Evolutionary conservation across 2,888 invertebrate genomes (phyloP).

Genomic region (Morpho achilles): DNA sequence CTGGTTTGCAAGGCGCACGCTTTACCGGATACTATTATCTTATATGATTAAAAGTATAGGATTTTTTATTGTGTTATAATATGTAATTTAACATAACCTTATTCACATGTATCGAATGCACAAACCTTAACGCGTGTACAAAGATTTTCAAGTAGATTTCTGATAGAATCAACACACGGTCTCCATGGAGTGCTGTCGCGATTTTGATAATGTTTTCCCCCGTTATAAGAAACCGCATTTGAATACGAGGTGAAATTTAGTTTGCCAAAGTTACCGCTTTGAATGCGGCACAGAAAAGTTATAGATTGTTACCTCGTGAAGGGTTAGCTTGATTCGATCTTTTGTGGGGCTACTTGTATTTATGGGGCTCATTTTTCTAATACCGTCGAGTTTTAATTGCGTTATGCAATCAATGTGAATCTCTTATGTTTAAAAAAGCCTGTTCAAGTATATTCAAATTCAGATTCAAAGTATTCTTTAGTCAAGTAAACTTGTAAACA

Average conservation of each 20-base stretch:
- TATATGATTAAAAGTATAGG: too few species aligned
- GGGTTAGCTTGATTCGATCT: constrained; percentile 44
- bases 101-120: constrained; percentile 11
- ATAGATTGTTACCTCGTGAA: constrained; percentile 66
- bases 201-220: constrained; percentile 67
- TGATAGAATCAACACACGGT: constrained; percentile 72
- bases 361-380: constrained; percentile 19
- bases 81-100: too few species aligned
- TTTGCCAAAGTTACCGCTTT: constrained; percentile 59
- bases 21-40: too few species aligned
- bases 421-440: too few species aligned
- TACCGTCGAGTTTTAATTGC: too few species aligned
- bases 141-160: constrained; percentile 59
- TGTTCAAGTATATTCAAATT: too few species aligned
- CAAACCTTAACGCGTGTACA: constrained; percentile 31
- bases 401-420: too few species aligned
- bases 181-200: constrained; percentile 59
- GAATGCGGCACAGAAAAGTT: constrained; percentile 60
- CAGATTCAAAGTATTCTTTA: too few species aligned
- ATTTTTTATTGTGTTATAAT: too few species aligned
- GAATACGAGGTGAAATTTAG: constrained; percentile 69
- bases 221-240: constrained; percentile 51
- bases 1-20: too few species aligned
- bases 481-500: too few species aligned
- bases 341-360: constrained; percentile 23